Conservation (phyloP, 2,888 invertebrate species). For the Orthosia gothica region DNA sequence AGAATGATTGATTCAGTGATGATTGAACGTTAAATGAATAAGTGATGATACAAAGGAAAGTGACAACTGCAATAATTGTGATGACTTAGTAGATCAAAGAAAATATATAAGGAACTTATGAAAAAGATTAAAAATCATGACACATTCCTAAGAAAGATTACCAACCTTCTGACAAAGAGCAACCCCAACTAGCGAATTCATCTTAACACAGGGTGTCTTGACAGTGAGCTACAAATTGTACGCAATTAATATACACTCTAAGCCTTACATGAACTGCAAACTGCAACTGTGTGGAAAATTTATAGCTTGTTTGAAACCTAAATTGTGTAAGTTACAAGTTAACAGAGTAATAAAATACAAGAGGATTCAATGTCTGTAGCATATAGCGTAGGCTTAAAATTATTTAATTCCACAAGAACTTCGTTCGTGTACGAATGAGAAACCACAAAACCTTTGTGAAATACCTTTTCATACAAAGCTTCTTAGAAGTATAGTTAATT, state of each 20-base stretch:
- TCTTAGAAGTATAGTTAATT: conserved; percentile 20
- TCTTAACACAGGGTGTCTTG: not conserved
- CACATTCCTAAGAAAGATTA: not conserved
- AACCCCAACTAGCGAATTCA: not conserved
- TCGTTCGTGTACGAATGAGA: not conserved
- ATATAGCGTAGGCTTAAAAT: not conserved
- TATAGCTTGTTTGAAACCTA: conserved; percentile 12
- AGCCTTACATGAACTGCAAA: conserved; percentile 13
- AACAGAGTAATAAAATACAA: not conserved
- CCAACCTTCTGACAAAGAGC: not conserved
- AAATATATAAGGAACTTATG: not conserved
- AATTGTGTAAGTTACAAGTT: not conserved
- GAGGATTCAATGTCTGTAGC: not conserved
- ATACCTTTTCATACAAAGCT: not conserved
- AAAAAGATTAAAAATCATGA: not conserved
- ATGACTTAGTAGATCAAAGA: not conserved
- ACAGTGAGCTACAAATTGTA: conserved; percentile 2
- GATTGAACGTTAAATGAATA: not conserved
- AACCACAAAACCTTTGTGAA: conserved; percentile 13
- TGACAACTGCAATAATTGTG: not conserved
- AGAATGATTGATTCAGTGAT: not conserved
- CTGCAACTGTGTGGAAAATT: conserved; percentile 20
- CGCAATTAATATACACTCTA: conserved; percentile 2
- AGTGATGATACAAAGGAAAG: not conserved
- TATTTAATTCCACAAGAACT: not conserved